Evolutionary conservation across 1,140 invertebrate species (phyloP).

Genomic region (Formica selysi): DNA sequence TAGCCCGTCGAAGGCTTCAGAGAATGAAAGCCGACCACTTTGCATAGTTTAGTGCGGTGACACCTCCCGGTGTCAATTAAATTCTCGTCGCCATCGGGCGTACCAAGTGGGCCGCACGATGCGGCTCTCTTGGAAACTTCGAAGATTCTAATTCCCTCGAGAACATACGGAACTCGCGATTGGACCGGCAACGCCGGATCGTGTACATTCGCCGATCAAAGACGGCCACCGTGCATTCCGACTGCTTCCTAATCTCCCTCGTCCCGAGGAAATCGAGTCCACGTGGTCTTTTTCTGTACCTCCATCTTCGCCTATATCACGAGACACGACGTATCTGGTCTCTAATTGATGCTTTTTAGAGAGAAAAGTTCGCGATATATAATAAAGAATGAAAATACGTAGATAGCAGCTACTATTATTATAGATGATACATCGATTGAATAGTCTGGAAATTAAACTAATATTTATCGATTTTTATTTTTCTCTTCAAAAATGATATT

Average conservation of each 20-base stretch:
- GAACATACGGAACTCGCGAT: conserved; percentile 1
- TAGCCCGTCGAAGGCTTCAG: conserved; percentile 43
- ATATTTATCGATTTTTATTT: background rate
- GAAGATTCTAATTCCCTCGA: conserved; percentile 56
- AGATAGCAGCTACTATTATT: background rate
- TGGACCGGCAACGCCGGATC: conserved; percentile 23
- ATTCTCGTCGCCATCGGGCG: conserved; percentile 71
- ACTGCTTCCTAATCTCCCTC: conserved; percentile 74
- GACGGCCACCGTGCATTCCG: conserved; percentile 69
- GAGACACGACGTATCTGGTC: background rate
- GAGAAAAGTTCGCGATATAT: background rate
- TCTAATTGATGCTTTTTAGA: conserved; percentile 20
- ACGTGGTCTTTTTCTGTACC: conserved; percentile 5
- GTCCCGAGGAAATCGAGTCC: conserved; percentile 30
- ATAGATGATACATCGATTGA: background rate
- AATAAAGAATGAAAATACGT: background rate
- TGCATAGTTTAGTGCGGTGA: conserved; percentile 84
- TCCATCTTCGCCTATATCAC: background rate
- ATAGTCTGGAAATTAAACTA: background rate
- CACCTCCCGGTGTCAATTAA: conserved; percentile 83
- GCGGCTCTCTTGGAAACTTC: conserved; percentile 48
- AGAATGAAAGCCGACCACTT: conserved; percentile 76
- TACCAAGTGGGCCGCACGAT: conserved; percentile 58
- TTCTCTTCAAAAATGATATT: background rate
- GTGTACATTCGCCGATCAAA: conserved; percentile 73